phyloP scores from a whole-genome alignment of 2,888 invertebrate genomes.

The Rhorus exstirpatorius region DNA sequence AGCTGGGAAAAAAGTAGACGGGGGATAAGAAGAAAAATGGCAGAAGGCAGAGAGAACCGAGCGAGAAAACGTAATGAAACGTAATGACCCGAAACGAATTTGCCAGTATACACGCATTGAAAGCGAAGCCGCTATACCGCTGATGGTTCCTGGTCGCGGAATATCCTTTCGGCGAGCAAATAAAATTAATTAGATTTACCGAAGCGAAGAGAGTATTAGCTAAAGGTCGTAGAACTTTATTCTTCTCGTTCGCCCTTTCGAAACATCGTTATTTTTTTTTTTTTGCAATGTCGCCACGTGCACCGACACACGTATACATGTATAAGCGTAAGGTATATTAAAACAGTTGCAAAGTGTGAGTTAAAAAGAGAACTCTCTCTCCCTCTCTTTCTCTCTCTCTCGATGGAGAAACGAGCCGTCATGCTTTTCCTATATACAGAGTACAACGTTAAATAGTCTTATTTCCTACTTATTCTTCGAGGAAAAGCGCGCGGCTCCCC shows the following conservation, averaged over 20 bases:
- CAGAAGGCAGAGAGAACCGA: conserved; percentile 17
- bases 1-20: neutral
- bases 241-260: conserved; percentile 18
- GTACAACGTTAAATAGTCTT: conserved; percentile 53
- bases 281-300: conserved; percentile 7
- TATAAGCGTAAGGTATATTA: too few species aligned
- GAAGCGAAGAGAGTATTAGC: conserved; percentile 60
- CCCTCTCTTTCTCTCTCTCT: too few species aligned
- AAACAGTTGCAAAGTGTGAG: too few species aligned
- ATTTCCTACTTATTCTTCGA: conserved; percentile 49
- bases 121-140: conserved; percentile 12
- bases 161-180: conserved; percentile 64
- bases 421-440: neutral
- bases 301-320: neutral
- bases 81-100: conserved; percentile 66
- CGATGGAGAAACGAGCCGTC: conserved; percentile 6
- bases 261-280: conserved; percentile 37
- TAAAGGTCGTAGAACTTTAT: conserved; percentile 65
- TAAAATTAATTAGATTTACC: conserved; percentile 70
- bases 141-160: conserved; percentile 41
- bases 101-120: conserved; percentile 35
- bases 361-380: conserved; percentile 10
- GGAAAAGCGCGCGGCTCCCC: neutral
- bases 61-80: conserved; percentile 38
- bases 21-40: conserved; percentile 22